A percentile compares a stretch with the other conserved stretches of the same genome.
Evolutionary conservation across 2,888 invertebrate genomes (phyloP).

Genomic region (Pelosia muscerda): DNA sequence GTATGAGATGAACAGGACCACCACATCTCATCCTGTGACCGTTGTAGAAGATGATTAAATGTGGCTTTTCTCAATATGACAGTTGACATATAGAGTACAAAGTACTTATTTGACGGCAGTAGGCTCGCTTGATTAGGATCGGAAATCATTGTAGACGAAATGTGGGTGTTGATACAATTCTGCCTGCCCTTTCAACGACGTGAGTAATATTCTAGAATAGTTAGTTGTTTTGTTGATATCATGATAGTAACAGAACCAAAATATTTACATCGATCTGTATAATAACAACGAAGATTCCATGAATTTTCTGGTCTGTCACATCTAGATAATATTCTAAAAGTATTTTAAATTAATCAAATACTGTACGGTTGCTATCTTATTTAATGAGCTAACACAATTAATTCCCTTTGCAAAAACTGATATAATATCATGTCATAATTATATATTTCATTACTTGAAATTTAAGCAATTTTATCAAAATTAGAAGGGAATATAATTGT

Average conservation of each 20-base stretch:
- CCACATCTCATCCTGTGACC: too few relatives aligned
- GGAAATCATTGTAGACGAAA: too few relatives aligned
- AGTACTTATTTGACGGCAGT: too few relatives aligned
- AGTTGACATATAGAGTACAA: too few relatives aligned
- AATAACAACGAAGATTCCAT: neutral
- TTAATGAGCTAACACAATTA: neutral
- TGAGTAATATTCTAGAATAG: too few relatives aligned
- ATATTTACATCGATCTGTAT: neutral
- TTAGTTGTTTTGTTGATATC: too few relatives aligned
- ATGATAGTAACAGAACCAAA: neutral
- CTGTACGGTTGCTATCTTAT: neutral
- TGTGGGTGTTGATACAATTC: too few relatives aligned
- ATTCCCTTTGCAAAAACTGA: neutral
- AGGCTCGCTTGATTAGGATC: too few relatives aligned
- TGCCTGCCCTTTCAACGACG: too few relatives aligned
- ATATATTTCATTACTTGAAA: neutral
- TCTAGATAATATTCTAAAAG: neutral
- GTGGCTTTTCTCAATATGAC: too few relatives aligned
- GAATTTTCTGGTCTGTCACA: neutral
- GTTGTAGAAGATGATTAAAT: too few relatives aligned
- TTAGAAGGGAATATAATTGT: neutral
- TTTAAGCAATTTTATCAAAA: neutral
- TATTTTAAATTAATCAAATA: conserved; percentile 5
- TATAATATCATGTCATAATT: neutral
- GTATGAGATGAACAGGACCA: too few relatives aligned